Evolutionary conservation across 2,888 invertebrate species (phyloP).

Genomic region (Psylliodes chrysocephalus): DNA sequence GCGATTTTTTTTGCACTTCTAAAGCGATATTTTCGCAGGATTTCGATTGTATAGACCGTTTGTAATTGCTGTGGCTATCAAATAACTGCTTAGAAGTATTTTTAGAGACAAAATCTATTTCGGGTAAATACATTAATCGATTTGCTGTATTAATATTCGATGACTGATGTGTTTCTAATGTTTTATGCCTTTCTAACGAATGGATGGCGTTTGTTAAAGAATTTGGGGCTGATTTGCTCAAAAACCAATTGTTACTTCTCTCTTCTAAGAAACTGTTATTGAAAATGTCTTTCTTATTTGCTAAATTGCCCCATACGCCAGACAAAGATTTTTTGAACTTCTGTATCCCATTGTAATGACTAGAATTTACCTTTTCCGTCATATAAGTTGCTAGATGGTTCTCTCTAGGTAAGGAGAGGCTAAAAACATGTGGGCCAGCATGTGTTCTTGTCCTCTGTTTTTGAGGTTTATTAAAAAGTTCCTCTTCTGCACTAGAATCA

Average conservation of each 20-base stretch:
- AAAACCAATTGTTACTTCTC: constrained; percentile 79
- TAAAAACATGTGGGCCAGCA: constrained; percentile 73
- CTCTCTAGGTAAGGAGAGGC: constrained; percentile 80
- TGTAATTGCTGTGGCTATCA: constrained; percentile 10
- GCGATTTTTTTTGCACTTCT: constrained; percentile 53
- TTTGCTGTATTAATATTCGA: constrained; percentile 47
- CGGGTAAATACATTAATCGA: constrained; percentile 84
- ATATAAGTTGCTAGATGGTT: constrained; percentile 64
- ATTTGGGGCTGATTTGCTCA: constrained; percentile 83
- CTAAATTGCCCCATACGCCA: constrained; percentile 64
- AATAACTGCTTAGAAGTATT: neutral
- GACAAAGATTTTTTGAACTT: constrained; percentile 78
- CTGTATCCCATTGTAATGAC: constrained; percentile 63
- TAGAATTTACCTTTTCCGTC: constrained; percentile 57
- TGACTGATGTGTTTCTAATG: constrained; percentile 47
- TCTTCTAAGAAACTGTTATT: constrained; percentile 51
- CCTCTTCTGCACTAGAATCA: constrained; percentile 61
- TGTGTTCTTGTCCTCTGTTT: constrained; percentile 33
- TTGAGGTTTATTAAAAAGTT: constrained; percentile 42
- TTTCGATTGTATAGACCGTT: constrained; percentile 59
- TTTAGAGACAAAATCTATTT: constrained; percentile 46
- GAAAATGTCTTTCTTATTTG: constrained; percentile 49
- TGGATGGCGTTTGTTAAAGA: constrained; percentile 74
- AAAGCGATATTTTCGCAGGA: constrained; percentile 65
- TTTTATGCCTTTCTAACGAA: constrained; percentile 56